Conservation (phyloP, 2,888 invertebrate species). For the Diabrotica balteata region DNA sequence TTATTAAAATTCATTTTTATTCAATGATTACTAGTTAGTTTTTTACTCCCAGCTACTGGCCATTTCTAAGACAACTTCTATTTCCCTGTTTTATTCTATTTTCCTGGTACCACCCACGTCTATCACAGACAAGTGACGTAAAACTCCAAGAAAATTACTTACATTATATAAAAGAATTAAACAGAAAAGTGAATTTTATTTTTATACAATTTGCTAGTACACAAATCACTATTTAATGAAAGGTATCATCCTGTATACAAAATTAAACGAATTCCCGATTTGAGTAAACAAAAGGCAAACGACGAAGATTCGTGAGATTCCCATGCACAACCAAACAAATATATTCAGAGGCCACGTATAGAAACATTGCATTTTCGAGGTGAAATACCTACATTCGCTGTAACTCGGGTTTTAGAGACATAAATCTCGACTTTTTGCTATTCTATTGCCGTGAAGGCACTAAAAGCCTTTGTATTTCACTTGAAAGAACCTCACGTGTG, state of each 20-base stretch:
- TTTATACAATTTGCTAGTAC: no score
- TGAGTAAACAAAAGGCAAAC: slow-evolving; percentile 5
- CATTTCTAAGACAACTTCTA: no score
- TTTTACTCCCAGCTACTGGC: no score
- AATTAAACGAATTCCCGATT: neutral
- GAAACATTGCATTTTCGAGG: slow-evolving; percentile 14
- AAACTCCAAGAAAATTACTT: no score
- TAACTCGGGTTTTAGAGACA: slow-evolving; percentile 14
- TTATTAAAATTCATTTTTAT: no score
- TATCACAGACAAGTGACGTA: no score
- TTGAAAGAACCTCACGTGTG: slow-evolving; percentile 29
- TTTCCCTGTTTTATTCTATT: no score
- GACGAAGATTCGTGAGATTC: slow-evolving; percentile 29
- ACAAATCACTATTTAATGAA: no score
- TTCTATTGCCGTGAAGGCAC: slow-evolving; percentile 16
- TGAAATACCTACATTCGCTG: slow-evolving; percentile 19
- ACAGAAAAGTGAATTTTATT: no score
- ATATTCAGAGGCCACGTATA: slow-evolving; percentile 29
- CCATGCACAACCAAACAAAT: slow-evolving; percentile 30
- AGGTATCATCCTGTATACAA: neutral
- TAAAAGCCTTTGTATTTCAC: slow-evolving; percentile 22
- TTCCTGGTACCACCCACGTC: no score
- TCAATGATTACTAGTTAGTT: no score
- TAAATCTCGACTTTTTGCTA: slow-evolving; percentile 18
- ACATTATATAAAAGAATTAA: no score